These are phyloP conservation scores for Dorcus hopei DNA, from an alignment of 2,888 invertebrate species.

Conservation along the genomic window DNA sequence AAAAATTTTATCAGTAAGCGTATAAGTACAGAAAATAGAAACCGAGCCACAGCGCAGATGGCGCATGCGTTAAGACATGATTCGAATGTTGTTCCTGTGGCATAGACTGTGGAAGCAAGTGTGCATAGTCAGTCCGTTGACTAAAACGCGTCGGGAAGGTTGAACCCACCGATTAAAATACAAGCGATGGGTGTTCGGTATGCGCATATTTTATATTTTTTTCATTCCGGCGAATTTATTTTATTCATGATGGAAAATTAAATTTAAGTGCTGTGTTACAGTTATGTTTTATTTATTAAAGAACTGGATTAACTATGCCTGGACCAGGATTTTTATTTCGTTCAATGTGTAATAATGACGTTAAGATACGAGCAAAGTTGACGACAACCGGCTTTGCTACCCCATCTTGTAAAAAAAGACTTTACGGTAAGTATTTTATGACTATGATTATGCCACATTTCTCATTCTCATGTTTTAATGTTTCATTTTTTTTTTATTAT, in stretches of 20 bases:
- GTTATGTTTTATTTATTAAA: neutral
- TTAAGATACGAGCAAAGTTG: constrained; percentile 10
- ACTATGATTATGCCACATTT: no score
- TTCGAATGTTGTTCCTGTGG: neutral
- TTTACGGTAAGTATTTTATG: no score
- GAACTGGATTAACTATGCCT: neutral
- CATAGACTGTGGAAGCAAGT: neutral
- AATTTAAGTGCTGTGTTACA: no score
- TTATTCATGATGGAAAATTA: no score
- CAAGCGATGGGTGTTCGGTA: no score
- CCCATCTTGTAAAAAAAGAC: neutral
- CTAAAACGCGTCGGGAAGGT: neutral
- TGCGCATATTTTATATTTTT: no score
- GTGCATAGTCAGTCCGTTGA: neutral
- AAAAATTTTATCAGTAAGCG: neutral
- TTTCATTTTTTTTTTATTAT: no score
- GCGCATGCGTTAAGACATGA: constrained; percentile 1
- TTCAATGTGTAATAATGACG: neutral
- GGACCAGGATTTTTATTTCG: neutral
- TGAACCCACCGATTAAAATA: neutral
- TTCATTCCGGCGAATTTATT: no score
- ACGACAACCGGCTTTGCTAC: constrained; percentile 3
- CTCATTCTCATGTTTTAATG: no score
- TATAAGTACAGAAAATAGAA: constrained; percentile 1
- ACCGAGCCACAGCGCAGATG: neutral